Evolutionary conservation across 2,797 vertebrate species (phyloP).

Genomic region (Avahi laniger): DNA sequence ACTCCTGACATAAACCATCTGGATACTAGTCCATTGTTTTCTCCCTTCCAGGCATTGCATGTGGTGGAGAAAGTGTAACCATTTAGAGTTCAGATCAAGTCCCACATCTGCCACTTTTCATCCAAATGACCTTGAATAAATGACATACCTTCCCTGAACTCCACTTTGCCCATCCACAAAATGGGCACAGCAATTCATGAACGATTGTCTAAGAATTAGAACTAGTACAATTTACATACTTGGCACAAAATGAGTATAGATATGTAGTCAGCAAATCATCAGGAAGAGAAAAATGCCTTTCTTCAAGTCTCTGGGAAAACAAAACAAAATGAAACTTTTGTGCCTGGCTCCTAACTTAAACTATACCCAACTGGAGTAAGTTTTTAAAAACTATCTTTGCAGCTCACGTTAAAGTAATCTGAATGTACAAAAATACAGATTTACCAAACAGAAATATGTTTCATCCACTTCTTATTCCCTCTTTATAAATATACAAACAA

Average conservation of each 20-base stretch:
- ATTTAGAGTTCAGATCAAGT: not conserved
- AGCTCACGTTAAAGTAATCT: constrained; percentile 10
- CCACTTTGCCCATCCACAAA: not conserved
- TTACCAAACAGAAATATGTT: not conserved
- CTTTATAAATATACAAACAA: not conserved
- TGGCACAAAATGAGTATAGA: not conserved
- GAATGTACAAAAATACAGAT: constrained; percentile 31
- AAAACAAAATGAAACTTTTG: not conserved
- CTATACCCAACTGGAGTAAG: not conserved
- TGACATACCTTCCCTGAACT: not conserved
- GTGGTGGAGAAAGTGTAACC: not conserved
- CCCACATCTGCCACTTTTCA: not conserved
- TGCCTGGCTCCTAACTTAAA: not conserved
- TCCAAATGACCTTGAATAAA: not conserved
- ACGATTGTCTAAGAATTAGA: not conserved
- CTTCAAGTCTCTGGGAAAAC: not conserved
- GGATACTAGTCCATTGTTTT: not conserved
- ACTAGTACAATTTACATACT: not conserved
- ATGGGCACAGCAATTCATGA: not conserved
- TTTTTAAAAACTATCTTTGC: constrained; percentile 9
- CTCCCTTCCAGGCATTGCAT: not conserved
- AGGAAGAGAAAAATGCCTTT: not conserved
- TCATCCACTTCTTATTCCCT: not conserved
- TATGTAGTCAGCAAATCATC: not conserved
- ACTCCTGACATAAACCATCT: not conserved